Evolutionary conservation across 2,888 invertebrate genomes (phyloP).

Genomic region (Drosophila histrio): DNA sequence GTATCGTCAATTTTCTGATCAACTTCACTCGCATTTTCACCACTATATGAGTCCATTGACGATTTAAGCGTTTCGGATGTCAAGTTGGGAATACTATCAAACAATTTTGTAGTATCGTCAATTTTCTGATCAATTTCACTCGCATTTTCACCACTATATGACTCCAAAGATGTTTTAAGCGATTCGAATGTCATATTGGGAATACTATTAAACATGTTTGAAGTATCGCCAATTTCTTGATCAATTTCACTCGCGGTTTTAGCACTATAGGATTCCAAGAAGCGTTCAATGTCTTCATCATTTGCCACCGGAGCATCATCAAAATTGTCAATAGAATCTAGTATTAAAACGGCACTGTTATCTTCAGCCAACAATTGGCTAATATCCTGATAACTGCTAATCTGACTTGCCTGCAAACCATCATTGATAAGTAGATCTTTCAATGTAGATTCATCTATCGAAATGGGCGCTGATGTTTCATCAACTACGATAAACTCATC

Average conservation of each 20-base stretch:
- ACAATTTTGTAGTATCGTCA: background rate
- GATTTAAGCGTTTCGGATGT: slow-evolving; percentile 6
- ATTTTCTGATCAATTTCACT: slow-evolving; percentile 19
- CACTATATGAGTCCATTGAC: no score
- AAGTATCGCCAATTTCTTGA: background rate
- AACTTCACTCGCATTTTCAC: slow-evolving; percentile 25
- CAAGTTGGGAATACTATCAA: slow-evolving; percentile 15
- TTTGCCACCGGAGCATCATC: background rate
- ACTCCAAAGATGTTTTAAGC: no score
- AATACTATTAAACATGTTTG: slow-evolving; percentile 19
- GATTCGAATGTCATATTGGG: background rate
- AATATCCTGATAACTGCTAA: background rate
- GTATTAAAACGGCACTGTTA: background rate
- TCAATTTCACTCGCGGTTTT: slow-evolving; percentile 25
- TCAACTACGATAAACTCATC: background rate
- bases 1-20: slow-evolving; percentile 12
- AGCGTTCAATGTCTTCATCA: slow-evolving; percentile 15
- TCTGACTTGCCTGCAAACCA: background rate
- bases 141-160: slow-evolving; percentile 8
- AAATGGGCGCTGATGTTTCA: background rate
- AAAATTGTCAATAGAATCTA: background rate
- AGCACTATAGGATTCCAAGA: slow-evolving; percentile 5
- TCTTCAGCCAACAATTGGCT: background rate
- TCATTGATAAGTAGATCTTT: slow-evolving; percentile 5
- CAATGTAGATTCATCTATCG: background rate